A percentile compares a stretch with the other conserved stretches of the same genome.
These are phyloP conservation scores for Scaeva pyrastri DNA, from an alignment of 2,888 invertebrate species.

Conservation along the genomic window DNA sequence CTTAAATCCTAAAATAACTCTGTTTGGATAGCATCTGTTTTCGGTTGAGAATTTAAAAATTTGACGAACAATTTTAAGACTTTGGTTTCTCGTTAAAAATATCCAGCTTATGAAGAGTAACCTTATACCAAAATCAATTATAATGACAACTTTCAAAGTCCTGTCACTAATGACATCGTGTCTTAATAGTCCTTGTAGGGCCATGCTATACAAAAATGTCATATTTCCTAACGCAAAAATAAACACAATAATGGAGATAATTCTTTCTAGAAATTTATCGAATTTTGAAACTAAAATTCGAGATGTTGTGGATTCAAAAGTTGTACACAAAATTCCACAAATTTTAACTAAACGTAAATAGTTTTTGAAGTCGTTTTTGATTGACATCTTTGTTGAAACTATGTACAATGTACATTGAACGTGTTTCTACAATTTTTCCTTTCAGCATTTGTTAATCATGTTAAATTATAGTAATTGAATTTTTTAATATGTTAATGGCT, in stretches of 20 bases:
- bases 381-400: slow-evolving; percentile 30
- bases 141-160: neutral
- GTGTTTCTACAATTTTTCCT: too few relatives aligned
- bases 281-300: neutral
- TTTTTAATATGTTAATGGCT: too few relatives aligned
- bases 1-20: neutral
- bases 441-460: too few relatives aligned
- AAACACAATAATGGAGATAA: neutral
- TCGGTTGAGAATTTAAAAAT: neutral
- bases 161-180: neutral
- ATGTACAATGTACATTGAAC: neutral
- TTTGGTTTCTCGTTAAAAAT: neutral
- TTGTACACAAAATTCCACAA: slow-evolving; percentile 3
- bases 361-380: slow-evolving; percentile 12
- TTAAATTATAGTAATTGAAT: too few relatives aligned
- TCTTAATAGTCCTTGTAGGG: neutral
- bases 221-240: neutral
- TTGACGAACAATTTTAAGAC: neutral
- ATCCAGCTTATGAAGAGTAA: neutral
- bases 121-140: neutral
- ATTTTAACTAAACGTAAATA: neutral
- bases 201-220: neutral
- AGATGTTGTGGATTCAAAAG: neutral
- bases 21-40: neutral
- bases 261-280: neutral